These are phyloP conservation scores for Sebastes hubbsi DNA, from an alignment of 2,797 vertebrate species.

Conservation along the genomic window DNA sequence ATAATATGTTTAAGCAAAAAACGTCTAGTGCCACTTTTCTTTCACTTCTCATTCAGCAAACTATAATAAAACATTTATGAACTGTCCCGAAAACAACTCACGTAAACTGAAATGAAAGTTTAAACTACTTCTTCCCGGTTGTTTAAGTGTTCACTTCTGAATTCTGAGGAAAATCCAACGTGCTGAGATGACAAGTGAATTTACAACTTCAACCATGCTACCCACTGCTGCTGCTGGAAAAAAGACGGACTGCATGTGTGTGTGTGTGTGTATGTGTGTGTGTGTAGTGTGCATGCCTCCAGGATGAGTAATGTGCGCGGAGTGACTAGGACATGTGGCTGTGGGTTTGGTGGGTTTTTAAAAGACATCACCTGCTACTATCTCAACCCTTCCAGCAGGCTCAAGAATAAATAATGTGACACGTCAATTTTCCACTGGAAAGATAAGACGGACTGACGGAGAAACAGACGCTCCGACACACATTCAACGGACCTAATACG, in stretches of 20 bases:
- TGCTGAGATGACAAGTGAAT: constrained; percentile 28
- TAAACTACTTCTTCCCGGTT: not conserved
- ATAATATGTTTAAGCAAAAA: too few relatives aligned
- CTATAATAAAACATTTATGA: not conserved
- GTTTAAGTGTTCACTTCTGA: not conserved
- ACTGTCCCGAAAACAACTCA: not conserved
- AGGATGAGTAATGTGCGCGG: constrained; percentile 66
- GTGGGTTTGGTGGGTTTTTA: constrained; percentile 75
- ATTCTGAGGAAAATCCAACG: not conserved
- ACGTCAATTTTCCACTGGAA: constrained; percentile 70
- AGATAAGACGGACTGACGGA: constrained; percentile 51
- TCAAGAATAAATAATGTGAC: constrained; percentile 70
- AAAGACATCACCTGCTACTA: constrained; percentile 79
- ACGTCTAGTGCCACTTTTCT: not conserved
- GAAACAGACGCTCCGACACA: not conserved
- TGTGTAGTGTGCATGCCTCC: constrained; percentile 46
- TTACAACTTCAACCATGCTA: constrained; percentile 26
- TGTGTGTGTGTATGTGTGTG: constrained; percentile 11
- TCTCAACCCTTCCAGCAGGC: constrained; percentile 62
- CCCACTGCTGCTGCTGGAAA: constrained; percentile 8
- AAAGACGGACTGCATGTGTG: not conserved
- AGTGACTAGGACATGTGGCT: constrained; percentile 77
- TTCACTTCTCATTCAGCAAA: not conserved
- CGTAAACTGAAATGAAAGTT: not conserved
- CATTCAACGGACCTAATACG: not conserved